Evolutionary conservation across 2,888 invertebrate species (phyloP), one percentile per base, ranked within the genome.

Genomic region (Bellardia pandia): DNA sequence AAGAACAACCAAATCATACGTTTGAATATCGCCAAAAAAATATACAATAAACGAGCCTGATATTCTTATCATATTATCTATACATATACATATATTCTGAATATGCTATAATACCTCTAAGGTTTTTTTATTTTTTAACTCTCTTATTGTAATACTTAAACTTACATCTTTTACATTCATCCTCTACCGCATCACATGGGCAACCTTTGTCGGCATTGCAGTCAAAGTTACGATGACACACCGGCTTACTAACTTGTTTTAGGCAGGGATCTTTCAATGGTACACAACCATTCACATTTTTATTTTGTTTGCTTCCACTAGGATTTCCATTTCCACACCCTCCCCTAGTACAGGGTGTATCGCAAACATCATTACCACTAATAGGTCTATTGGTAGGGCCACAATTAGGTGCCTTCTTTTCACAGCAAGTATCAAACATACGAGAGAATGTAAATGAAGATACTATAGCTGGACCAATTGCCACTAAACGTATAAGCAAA

Each of bases 391-490:
- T 66, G 23, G 13, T 48, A 0, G 88, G 82, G 16, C 88, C 86
- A 13, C 74, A 85, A 40, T 58, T 77, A 3, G 68, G 23, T 14
- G 56, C 68, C 42, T 88, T 88, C 9, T 82, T 88, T 7, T 74
- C 77, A 74, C 89, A 89, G 8, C 79, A 72, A 8, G 75, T 45
- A 0, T 91, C 90, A 71, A 91, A 92, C 23, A 91, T 77, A 33
- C 83, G 88, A 8, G 90, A 89, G 53, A 92, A 91, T 1, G 91
- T 90, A 78, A 93, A 93, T n/a, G 91, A 86, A 1, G 92, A 92
- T 0, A 93, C 92, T 60, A 93, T 91, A 0, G 91, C 88, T 2
- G 93, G 93, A 0, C 93, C 93, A 90, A 93, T 92, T 86, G 93
- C 93, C 2, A 93, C 91, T 30, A 93, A 79, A 3, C 93, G 91